Conservation (phyloP, 2,113 vertebrate genomes). For the Ctenodactylus gundi region DNA sequence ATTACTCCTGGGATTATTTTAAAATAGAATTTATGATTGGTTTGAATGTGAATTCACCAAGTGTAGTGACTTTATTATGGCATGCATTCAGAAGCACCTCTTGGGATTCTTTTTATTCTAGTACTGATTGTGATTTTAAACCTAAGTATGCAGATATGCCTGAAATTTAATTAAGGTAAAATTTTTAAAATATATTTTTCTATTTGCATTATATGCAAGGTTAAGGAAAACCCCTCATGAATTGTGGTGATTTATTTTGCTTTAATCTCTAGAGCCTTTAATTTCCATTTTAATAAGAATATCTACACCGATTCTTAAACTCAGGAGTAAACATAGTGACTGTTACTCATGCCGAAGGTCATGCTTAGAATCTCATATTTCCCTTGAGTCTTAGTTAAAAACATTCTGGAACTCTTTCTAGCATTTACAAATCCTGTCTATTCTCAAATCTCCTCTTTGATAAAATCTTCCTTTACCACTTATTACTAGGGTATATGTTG, state of each 20-base stretch:
- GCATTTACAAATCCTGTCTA: slow-evolving; percentile 10
- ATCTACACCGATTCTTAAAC: slow-evolving; percentile 43
- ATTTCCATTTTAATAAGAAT: slow-evolving; percentile 59
- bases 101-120: slow-evolving; percentile 38
- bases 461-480: slow-evolving; percentile 46
- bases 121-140: slow-evolving; percentile 29
- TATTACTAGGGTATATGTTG: neutral
- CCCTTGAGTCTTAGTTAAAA: slow-evolving; percentile 50
- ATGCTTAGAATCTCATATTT: slow-evolving; percentile 67
- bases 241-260: slow-evolving; percentile 37
- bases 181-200: slow-evolving; percentile 20
- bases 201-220: neutral
- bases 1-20: slow-evolving; percentile 49
- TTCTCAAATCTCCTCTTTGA: neutral
- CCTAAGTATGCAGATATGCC: neutral
- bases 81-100: neutral
- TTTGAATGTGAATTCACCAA: slow-evolving; percentile 43
- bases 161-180: slow-evolving; percentile 58
- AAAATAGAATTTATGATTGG: slow-evolving; percentile 50
- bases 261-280: slow-evolving; percentile 34
- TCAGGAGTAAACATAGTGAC: slow-evolving; percentile 34
- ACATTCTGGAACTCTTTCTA: slow-evolving; percentile 28
- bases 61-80: slow-evolving; percentile 8
- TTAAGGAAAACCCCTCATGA: neutral
- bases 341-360: slow-evolving; percentile 54